These are phyloP conservation scores for Carapus acus DNA, from an alignment of 2,797 vertebrate species.

Conservation along the genomic window DNA sequence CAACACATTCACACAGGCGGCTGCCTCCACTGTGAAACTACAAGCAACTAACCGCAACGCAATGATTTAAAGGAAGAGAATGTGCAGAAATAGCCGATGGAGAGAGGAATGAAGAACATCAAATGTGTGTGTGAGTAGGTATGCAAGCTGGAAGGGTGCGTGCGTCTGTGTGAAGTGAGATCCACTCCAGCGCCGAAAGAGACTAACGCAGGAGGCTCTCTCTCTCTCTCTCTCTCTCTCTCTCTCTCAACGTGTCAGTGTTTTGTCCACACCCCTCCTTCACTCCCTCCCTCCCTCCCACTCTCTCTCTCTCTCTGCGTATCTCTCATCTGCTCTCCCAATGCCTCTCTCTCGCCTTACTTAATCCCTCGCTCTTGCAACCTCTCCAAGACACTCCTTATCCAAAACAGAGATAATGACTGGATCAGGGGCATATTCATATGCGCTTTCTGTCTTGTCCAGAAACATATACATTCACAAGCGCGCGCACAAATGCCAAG, in stretches of 20 bases:
- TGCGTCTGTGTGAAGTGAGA: conserved; percentile 45
- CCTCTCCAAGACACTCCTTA: conserved; percentile 38
- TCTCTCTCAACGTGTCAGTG: conserved; percentile 57
- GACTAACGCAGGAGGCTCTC: conserved; percentile 44
- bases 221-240: conserved; percentile 28
- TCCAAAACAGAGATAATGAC: conserved; percentile 46
- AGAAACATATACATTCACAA: conserved; percentile 12
- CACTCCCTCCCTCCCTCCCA: conserved; percentile 29
- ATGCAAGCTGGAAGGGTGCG: conserved; percentile 30
- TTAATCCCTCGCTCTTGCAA: conserved; percentile 13
- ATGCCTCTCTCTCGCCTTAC: conserved; percentile 51
- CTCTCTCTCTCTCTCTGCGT: conserved; percentile 23
- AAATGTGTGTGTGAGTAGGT: conserved; percentile 25
- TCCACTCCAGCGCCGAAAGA: conserved; percentile 49
- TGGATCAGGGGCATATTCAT: conserved; percentile 6
- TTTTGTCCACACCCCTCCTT: conserved; percentile 61
- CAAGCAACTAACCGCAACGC: conserved; percentile 45
- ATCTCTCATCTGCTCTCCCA: conserved; percentile 44
- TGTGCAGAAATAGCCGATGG: conserved; percentile 28
- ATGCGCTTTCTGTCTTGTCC: no score
- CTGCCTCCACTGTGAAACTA: conserved; percentile 46
- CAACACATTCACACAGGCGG: conserved; percentile 30
- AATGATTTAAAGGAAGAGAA: conserved; percentile 31
- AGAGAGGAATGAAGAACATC: conserved; percentile 38
- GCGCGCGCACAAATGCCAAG: no score